Evolutionary conservation across 2,113 vertebrate genomes (phyloP).

Genomic region (Tor tambroides): DNA sequence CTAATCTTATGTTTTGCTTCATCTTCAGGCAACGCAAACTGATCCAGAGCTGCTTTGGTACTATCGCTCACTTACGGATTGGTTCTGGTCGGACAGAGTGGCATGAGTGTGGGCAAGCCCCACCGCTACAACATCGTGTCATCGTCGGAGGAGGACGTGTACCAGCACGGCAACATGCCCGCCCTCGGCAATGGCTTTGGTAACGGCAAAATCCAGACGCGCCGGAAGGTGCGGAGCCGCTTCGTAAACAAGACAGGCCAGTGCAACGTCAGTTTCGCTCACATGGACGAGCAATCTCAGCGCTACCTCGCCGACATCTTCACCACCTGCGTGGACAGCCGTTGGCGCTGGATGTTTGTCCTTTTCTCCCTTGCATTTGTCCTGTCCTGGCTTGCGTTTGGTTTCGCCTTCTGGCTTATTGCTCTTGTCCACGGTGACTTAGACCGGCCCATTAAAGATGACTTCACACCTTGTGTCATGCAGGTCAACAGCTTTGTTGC

Average conservation of each 20-base stretch:
- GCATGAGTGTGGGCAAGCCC: slow-evolving; percentile 88
- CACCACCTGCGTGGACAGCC: slow-evolving; percentile 94
- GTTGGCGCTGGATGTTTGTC: slow-evolving; percentile 96
- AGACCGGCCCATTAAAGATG: slow-evolving; percentile 73
- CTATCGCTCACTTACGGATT: slow-evolving; percentile 50
- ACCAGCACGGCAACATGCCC: slow-evolving; percentile 86
- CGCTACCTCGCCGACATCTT: slow-evolving; percentile 97
- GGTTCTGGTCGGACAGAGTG: slow-evolving; percentile 39
- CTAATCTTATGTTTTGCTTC: slow-evolving; percentile 41
- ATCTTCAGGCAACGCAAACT: slow-evolving; percentile 39
- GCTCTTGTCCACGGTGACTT: slow-evolving; percentile 90
- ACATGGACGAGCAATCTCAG: slow-evolving; percentile 95
- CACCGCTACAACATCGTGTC: slow-evolving; percentile 89
- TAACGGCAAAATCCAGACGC: slow-evolving; percentile 93
- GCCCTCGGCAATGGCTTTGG: slow-evolving; percentile 89
- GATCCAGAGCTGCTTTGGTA: slow-evolving; percentile 43
- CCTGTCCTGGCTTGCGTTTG: slow-evolving; percentile 90
- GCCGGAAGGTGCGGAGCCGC: slow-evolving; percentile 86
- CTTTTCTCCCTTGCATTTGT: slow-evolving; percentile 92
- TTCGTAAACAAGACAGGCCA: slow-evolving; percentile 95
- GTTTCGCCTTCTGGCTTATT: slow-evolving; percentile 90
- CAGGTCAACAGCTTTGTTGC: slow-evolving; percentile 92
- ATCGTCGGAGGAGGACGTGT: slow-evolving; percentile 87
- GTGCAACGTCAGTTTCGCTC: slow-evolving; percentile 91
- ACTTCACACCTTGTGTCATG: slow-evolving; percentile 86